A percentile compares a stretch with the other conserved stretches of the same genome.
Conservation (phyloP, 2,113 vertebrate species). For the Psophia crepitans region DNA sequence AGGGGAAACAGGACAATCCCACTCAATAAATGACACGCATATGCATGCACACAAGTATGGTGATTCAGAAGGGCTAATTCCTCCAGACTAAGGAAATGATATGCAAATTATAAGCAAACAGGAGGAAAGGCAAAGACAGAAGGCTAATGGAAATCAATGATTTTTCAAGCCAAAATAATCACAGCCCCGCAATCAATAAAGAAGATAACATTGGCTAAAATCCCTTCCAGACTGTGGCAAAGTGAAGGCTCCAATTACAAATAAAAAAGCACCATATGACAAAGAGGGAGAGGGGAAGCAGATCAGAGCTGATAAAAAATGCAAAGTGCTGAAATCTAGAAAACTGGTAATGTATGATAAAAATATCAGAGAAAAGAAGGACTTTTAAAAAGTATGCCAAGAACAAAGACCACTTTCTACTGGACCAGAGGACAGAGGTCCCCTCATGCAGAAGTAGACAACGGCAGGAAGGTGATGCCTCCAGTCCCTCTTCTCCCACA, state of each 20-base stretch:
- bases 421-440: not conserved
- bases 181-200: not conserved
- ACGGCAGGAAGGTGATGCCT: not conserved
- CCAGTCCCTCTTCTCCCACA: not conserved
- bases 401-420: not conserved
- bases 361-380: not conserved
- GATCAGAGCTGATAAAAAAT: not conserved
- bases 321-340: not conserved
- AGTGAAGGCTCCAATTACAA: not conserved
- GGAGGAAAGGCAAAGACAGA: conserved; percentile 1
- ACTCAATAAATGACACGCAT: not conserved
- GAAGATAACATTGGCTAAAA: conserved; percentile 20
- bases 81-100: not conserved
- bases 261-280: not conserved
- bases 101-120: not conserved
- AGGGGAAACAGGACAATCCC: not conserved
- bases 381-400: not conserved
- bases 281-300: not conserved
- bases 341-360: not conserved
- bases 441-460: not conserved
- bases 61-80: not conserved
- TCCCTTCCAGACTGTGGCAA: not conserved
- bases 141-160: conserved; percentile 18
- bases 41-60: not conserved
- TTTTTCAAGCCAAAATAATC: conserved; percentile 9